Base-by-base conservation (phyloP, 2,113 vertebrate species). In the Onychostoma macrolepis region DNA sequence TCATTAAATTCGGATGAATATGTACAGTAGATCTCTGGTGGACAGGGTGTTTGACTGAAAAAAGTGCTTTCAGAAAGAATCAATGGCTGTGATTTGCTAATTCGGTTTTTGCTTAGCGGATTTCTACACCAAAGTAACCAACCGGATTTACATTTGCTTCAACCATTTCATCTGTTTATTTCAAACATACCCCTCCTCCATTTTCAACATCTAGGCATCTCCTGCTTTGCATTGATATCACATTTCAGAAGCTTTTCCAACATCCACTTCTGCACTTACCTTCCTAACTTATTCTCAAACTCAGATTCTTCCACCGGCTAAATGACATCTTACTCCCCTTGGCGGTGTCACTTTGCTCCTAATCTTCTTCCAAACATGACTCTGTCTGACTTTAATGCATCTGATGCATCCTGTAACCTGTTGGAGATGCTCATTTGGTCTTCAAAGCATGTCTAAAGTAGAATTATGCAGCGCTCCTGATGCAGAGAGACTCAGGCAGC, bases 381-480 rank as follows among this genome's bases (percentile, higher is more conserved):
- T 83, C 67, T 28, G 87, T 88, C 91, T 90, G 90, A 91, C 88
- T 87, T 92, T 91, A 91, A 86, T 89, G 74, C 41, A 90, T 83
- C 90, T 87, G 81, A 86, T 92, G 90, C 89, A 85, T 91, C 93
- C 90, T 90, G 88, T 89, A 89, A 90, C 85, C 88, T 90, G 89
- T 56, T 85, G 58, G 88, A 91, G 86, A 87, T 80, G 85, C 86
- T 92, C 89, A 87, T 90, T 93, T 90, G 90, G 89, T 92, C 91
- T 93, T 88, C 92, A 90, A 91, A 92, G 90, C 92, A 90, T 92
- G 91, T 79, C 48, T 87, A 80, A 86, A 72, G 78, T 89, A 89
- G 90, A 89, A 90, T 91, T 93, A 92, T 93, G 91, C 92, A 91
- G 91, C 89, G 63, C 86, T 91, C 88, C 88, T 88, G 77, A 92